Evolutionary conservation across 1,140 invertebrate species (phyloP).

Genomic region (Fopius arisanus): DNA sequence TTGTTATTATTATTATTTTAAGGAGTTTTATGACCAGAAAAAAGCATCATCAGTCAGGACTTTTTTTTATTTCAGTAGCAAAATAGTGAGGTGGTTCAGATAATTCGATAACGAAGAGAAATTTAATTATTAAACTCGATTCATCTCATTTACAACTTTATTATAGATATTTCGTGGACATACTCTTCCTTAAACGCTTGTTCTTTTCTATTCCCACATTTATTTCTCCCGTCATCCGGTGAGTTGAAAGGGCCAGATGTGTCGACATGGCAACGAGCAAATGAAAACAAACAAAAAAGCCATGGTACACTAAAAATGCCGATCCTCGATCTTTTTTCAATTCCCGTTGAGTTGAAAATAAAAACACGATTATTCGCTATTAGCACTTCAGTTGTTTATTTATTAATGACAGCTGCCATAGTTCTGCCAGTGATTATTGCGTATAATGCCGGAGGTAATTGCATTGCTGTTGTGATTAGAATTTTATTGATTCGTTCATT

Average conservation of each 20-base stretch:
- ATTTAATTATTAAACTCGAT: too few relatives aligned
- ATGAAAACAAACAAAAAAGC: slow-evolving; percentile 7
- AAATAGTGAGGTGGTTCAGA: too few relatives aligned
- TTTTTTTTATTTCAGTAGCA: too few relatives aligned
- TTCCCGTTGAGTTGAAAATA: slow-evolving; percentile 53
- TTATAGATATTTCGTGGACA: too few relatives aligned
- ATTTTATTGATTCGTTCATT: background rate
- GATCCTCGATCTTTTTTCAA: slow-evolving; percentile 55
- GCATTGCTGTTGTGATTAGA: background rate
- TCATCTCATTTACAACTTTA: too few relatives aligned
- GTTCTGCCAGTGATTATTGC: slow-evolving; percentile 54
- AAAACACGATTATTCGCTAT: slow-evolving; percentile 51
- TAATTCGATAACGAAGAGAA: too few relatives aligned
- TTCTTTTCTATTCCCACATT: background rate
- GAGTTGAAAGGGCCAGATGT: background rate
- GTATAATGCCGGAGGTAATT: slow-evolving; percentile 53
- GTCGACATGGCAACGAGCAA: background rate
- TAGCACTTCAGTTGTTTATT: slow-evolving; percentile 47
- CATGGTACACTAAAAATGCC: slow-evolving; percentile 36
- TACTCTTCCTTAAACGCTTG: too few relatives aligned
- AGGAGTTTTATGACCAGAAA: too few relatives aligned
- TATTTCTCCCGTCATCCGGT: background rate
- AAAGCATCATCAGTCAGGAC: too few relatives aligned
- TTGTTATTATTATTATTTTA: background rate
- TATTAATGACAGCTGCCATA: slow-evolving; percentile 42